Evolutionary conservation across 2,797 vertebrate species (phyloP).

Genomic region (Tragelaphus eurycerus): DNA sequence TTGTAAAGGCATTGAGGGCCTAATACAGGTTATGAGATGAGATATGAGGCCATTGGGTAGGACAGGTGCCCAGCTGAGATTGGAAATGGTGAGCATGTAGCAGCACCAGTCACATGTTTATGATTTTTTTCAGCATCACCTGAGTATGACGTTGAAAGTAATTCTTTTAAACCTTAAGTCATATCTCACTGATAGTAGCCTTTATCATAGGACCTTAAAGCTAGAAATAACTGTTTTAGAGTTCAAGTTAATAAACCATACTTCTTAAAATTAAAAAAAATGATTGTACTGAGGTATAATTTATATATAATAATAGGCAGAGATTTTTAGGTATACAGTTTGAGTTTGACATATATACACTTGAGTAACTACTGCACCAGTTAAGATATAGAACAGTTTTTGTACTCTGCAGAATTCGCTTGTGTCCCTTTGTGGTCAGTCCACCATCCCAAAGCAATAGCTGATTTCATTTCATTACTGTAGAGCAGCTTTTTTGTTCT

Average conservation of each 20-base stretch:
- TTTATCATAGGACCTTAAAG: background rate
- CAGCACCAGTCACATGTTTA: background rate
- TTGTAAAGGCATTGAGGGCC: background rate
- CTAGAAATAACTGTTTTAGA: background rate
- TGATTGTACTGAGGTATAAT: background rate
- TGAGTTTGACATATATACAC: background rate
- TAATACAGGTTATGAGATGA: background rate
- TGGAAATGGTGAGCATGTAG: rapidly evolving
- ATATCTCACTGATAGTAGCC: background rate
- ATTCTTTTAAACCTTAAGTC: background rate
- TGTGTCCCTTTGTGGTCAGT: background rate
- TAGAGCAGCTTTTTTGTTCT: too few species aligned
- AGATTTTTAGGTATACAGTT: background rate
- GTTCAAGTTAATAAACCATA: background rate
- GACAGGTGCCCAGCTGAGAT: background rate
- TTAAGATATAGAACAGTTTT: background rate
- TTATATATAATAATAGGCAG: background rate
- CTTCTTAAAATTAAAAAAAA: background rate
- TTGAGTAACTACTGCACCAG: background rate
- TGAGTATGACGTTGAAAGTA: background rate
- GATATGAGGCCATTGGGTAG: background rate
- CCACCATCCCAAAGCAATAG: background rate
- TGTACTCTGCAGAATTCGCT: background rate
- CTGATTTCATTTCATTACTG: background rate
- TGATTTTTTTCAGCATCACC: background rate